Conservation (phyloP, 2,113 vertebrate genomes). For the Mastomys coucha region DNA sequence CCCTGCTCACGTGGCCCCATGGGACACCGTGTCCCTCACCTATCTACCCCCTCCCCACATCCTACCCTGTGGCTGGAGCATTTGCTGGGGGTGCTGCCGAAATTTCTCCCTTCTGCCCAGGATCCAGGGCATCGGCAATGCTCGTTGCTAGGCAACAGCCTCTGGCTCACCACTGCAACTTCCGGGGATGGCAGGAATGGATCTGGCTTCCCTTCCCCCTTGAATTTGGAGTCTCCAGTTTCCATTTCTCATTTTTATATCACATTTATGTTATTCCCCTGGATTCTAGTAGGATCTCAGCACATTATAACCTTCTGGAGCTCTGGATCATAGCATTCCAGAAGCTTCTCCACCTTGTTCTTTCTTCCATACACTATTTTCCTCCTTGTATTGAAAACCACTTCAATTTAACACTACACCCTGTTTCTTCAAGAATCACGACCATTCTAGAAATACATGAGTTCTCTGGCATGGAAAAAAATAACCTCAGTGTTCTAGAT, state of each 20-base stretch:
- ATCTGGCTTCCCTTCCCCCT: constrained; percentile 49
- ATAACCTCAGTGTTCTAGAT: background rate
- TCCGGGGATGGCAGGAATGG: constrained; percentile 69
- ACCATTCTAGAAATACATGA: background rate
- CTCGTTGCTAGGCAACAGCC: constrained; percentile 89
- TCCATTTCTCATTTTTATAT: background rate
- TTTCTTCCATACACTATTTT: background rate
- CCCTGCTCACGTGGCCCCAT: background rate
- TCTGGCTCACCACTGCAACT: constrained; percentile 85
- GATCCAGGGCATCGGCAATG: constrained; percentile 80
- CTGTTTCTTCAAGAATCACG: constrained; percentile 16
- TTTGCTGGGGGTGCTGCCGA: constrained; percentile 77
- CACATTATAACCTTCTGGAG: constrained; percentile 22
- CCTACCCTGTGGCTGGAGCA: constrained; percentile 79
- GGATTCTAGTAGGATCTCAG: background rate
- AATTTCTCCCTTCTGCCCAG: constrained; percentile 84
- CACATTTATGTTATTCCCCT: background rate
- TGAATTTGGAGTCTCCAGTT: constrained; percentile 36
- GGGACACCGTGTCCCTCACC: background rate
- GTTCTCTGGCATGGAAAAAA: background rate
- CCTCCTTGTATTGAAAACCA: background rate
- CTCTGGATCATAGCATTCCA: background rate
- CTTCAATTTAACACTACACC: background rate
- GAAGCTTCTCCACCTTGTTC: background rate
- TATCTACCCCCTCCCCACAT: constrained; percentile 36